Conservation (phyloP, 53 echinoderm and acorn worm genomes). For the Holothuria leucospilota region DNA sequence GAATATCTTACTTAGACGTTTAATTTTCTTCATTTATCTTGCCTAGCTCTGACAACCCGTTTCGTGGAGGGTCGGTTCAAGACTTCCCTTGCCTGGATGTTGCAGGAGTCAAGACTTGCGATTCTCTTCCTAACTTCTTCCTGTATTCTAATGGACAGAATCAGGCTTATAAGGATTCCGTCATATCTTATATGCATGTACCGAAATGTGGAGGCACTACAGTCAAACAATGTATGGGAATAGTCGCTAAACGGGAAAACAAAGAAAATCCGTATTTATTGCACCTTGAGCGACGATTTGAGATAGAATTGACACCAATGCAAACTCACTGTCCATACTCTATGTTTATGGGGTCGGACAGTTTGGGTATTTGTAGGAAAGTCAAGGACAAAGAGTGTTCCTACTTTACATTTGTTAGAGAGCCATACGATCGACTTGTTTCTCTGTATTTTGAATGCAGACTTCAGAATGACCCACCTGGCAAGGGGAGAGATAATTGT, state of each 20-base stretch:
- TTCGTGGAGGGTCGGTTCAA: neutral
- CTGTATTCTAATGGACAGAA: neutral
- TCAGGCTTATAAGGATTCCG: neutral
- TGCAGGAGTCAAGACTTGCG: slow-evolving; percentile 11
- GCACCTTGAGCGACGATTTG: slow-evolving; percentile 4
- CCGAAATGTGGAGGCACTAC: slow-evolving; percentile 36
- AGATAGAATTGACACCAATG: slow-evolving; percentile 7
- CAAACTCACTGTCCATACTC: neutral
- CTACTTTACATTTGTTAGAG: slow-evolving; percentile 11
- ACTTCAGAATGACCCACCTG: slow-evolving; percentile 30
- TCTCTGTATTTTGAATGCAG: slow-evolving; percentile 28
- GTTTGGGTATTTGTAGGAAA: slow-evolving; percentile 12
- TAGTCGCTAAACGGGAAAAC: slow-evolving; percentile 20
- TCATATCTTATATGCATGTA: slow-evolving; percentile 16
- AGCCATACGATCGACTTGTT: slow-evolving; percentile 35
- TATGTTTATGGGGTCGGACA: slow-evolving; percentile 27
- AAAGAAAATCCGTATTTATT: slow-evolving; percentile 1
- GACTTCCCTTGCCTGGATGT: neutral
- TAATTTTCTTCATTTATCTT: too few relatives aligned
- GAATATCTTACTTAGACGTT: too few relatives aligned
- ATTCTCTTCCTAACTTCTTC: slow-evolving; percentile 25
- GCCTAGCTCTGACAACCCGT: too few relatives aligned
- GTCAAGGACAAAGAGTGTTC: slow-evolving; percentile 10
- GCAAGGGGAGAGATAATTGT: neutral
- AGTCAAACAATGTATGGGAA: slow-evolving; percentile 3